phyloP scores from a whole-genome alignment of 2,113 vertebrate species.

The Channa argus region DNA sequence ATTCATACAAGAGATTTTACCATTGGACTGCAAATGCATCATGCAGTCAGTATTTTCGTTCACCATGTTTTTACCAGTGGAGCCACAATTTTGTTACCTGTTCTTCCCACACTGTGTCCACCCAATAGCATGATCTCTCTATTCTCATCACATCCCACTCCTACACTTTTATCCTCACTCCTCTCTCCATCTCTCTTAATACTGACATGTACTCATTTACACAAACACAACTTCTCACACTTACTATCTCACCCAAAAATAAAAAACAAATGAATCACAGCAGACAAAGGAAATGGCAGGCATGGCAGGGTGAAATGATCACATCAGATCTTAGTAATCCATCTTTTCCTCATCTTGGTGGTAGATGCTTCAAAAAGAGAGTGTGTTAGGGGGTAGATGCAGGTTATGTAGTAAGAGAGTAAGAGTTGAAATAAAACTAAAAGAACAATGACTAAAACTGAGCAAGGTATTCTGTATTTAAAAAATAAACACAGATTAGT shows the following conservation, averaged over 20 bases:
- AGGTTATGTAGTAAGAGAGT: too few species aligned
- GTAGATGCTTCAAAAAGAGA: slow-evolving; percentile 54
- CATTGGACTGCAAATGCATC: slow-evolving; percentile 4
- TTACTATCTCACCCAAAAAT: slow-evolving; percentile 39
- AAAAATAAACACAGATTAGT: slow-evolving; percentile 15
- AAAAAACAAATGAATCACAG: slow-evolving; percentile 66
- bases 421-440: slow-evolving; percentile 25
- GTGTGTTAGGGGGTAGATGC: slow-evolving; percentile 4
- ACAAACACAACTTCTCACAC: slow-evolving; percentile 52
- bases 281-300: slow-evolving; percentile 61
- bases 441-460: slow-evolving; percentile 13
- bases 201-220: slow-evolving; percentile 57
- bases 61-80: slow-evolving; percentile 50
- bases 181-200: slow-evolving; percentile 49
- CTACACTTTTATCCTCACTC: slow-evolving; percentile 51
- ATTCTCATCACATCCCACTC: slow-evolving; percentile 57
- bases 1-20: neutral
- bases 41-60: slow-evolving; percentile 29
- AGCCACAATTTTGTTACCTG: slow-evolving; percentile 62
- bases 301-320: slow-evolving; percentile 56
- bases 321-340: slow-evolving; percentile 69
- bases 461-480: slow-evolving; percentile 31
- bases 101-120: slow-evolving; percentile 65
- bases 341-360: slow-evolving; percentile 64
- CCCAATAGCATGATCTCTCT: slow-evolving; percentile 54